Evolutionary conservation across 2,797 vertebrate genomes (phyloP), one percentile per base, ranked within the genome.

Genomic region (Geotrypetes seraphini): DNA sequence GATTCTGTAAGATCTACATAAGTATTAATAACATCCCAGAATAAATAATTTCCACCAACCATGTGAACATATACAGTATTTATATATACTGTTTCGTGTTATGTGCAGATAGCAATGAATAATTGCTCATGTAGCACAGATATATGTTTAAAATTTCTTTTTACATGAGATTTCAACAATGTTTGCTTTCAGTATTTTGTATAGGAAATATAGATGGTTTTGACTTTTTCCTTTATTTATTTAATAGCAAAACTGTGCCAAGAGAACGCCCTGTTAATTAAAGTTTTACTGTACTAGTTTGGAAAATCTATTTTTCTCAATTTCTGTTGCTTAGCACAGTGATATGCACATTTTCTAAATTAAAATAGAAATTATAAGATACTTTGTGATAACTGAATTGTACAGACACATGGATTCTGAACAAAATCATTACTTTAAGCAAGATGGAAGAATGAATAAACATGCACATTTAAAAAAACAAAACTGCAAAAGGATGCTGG

Each of bases 201-300:
- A 85, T 84, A 81, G 78, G 73, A 69, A 62, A 71, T 73, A 68
- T 77, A 76, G 75, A 75, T 75, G 77, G 67, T 78, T 85, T 83
- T 83, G 72, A 83, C 75, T 80, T 73, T 74, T 81, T 72, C 65
- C 71, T 83, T 84, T 80, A 85, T 83, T 83, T 86, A 86, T 85
- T 87, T 84, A 69, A 81, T 81, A 85, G 84, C 83, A 82, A 76
- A 84, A 72, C 78, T 81, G 83, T 83, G 79, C 77, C 76, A 71
- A 75, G 73, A 75, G 73, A 75, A 66, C 53, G 52, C 56, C 78
- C 71, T 52, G 70, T 78, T 83, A 75, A 80, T 84, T 86, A 88
- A 85, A 83, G 64, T 66, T 81, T 73, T 69, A 71, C 57, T 64
- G 62, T 69, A 71, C 57, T 64, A 62, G 76, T 79, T 73, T 69